Evolutionary conservation across 2,797 vertebrate species (phyloP).

Genomic region (Protonibea diacanthus): DNA sequence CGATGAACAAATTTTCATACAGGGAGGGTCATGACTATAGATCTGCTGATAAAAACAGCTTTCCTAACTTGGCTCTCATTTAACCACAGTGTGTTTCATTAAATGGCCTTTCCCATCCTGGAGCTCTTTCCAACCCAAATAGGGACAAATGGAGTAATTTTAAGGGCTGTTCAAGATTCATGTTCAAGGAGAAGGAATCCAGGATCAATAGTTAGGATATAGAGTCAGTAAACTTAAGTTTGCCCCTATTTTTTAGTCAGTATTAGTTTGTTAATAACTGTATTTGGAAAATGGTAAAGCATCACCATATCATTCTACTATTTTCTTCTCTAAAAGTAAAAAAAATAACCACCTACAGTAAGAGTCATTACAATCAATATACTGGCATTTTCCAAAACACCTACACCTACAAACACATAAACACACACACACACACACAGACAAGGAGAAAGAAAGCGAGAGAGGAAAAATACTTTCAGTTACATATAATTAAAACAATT

Average conservation of each 20-base stretch:
- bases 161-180: conserved; percentile 10
- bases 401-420: not conserved
- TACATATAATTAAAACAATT: conserved; percentile 7
- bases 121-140: conserved; percentile 22
- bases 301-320: not conserved
- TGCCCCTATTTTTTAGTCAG: not conserved
- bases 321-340: not conserved
- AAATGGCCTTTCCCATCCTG: conserved; percentile 25
- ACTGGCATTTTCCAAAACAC: conserved; percentile 20
- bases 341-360: not conserved
- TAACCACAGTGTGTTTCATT: conserved; percentile 48
- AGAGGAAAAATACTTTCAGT: not conserved
- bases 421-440: not conserved
- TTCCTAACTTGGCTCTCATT: conserved; percentile 27
- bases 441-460: too few relatives aligned
- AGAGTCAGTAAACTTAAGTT: not conserved
- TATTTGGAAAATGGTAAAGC: not conserved
- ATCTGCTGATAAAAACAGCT: conserved; percentile 29
- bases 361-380: conserved; percentile 8
- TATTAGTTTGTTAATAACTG: not conserved
- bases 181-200: conserved; percentile 5
- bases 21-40: not conserved
- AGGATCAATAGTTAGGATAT: not conserved
- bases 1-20: conserved; percentile 11
- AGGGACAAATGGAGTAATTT: conserved; percentile 30